These are phyloP conservation scores for Heliornis fulica DNA, from an alignment of 2,113 vertebrate genomes.

Conservation along the genomic window DNA sequence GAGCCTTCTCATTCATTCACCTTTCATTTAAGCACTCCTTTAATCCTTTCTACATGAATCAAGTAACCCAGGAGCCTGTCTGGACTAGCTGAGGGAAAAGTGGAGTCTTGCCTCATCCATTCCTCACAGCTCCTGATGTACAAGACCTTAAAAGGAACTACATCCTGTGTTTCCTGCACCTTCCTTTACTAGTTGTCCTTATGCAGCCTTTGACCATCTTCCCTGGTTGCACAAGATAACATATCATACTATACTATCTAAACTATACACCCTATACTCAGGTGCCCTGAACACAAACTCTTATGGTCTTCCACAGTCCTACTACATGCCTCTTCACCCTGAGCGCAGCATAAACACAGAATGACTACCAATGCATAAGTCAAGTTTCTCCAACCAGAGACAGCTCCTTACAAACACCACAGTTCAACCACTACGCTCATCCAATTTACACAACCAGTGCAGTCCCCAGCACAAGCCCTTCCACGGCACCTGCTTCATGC, in stretches of 20 bases:
- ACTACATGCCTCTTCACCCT: not conserved
- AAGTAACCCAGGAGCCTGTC: not conserved
- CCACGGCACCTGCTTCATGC: not conserved
- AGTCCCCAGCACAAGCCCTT: not conserved
- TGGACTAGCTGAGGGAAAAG: not conserved
- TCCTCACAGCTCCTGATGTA: not conserved
- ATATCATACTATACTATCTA: too few relatives aligned
- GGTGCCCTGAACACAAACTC: not conserved
- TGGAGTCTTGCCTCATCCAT: not conserved
- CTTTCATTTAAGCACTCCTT: not conserved
- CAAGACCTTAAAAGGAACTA: not conserved
- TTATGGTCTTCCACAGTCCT: not conserved
- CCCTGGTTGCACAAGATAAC: not conserved
- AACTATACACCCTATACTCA: too few relatives aligned
- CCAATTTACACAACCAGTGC: rapidly evolving
- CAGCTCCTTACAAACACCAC: not conserved
- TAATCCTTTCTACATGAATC: not conserved
- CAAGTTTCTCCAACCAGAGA: not conserved
- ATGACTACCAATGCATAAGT: not conserved
- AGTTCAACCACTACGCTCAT: not conserved
- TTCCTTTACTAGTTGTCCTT: not conserved
- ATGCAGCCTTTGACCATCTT: not conserved
- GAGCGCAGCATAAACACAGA: not conserved
- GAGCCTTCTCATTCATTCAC: not conserved
- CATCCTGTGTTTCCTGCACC: not conserved